phyloP scores from a whole-genome alignment of 2,888 invertebrate species.

The Pristionchus mayeri region DNA sequence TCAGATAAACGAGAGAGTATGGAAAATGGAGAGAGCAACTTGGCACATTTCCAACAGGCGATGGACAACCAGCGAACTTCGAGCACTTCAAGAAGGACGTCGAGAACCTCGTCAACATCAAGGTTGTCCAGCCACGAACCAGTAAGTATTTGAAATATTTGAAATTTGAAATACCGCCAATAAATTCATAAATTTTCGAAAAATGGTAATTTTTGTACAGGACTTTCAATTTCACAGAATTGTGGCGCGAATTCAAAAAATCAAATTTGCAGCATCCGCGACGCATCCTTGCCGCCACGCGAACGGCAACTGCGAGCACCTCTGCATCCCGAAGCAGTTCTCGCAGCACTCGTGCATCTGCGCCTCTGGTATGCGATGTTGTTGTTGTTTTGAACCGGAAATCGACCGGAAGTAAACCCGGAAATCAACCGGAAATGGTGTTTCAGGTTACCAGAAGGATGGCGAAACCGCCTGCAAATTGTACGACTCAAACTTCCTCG shows the following conservation, averaged over 20 bases:
- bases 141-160: constrained; percentile 70
- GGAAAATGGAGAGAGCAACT: background rate
- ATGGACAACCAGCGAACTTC: constrained; percentile 70
- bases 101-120: constrained; percentile 84
- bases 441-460: constrained; percentile 79
- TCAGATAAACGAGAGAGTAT: too few relatives aligned
- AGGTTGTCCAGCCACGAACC: constrained; percentile 89
- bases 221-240: background rate
- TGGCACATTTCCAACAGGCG: constrained; percentile 53
- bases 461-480: constrained; percentile 82
- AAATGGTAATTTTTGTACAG: background rate
- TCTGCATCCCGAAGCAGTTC: constrained; percentile 90
- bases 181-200: background rate
- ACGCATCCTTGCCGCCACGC: constrained; percentile 87
- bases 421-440: background rate
- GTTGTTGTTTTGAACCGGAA: background rate
- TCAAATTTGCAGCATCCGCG: constrained; percentile 56
- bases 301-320: constrained; percentile 94
- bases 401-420: background rate
- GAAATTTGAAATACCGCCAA: constrained; percentile 53
- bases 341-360: constrained; percentile 89
- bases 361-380: constrained; percentile 83
- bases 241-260: background rate
- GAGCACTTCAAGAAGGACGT: constrained; percentile 87
- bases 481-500: constrained; percentile 88